Percentiles rank a stretch among this genome's conserved stretches.
phyloP scores from a whole-genome alignment of 2,797 vertebrate species.

The Danio kyathit region DNA sequence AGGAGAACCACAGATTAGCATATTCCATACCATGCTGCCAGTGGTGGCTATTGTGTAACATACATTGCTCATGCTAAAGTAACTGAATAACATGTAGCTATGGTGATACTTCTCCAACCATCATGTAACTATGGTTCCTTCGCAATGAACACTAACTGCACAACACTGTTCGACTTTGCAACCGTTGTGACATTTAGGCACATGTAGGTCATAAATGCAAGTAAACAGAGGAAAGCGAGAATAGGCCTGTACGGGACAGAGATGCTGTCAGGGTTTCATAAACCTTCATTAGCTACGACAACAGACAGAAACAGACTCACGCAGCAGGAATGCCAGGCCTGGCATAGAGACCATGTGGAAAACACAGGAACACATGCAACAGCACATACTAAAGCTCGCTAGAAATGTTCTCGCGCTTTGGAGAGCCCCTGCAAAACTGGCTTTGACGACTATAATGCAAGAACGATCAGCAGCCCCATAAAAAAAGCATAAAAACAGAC shows the following conservation, averaged over 20 bases:
- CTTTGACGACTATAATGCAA: conserved; percentile 51
- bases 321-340: conserved; percentile 80
- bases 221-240: conserved; percentile 19
- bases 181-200: conserved; percentile 36
- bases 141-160: conserved; percentile 14
- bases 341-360: conserved; percentile 78
- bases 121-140: conserved; percentile 30
- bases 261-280: conserved; percentile 51
- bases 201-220: conserved; percentile 32
- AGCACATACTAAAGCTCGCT: conserved; percentile 20
- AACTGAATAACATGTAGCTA: conserved; percentile 22
- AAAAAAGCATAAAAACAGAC: conserved; percentile 68
- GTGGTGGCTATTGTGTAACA: conserved; percentile 34
- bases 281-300: conserved; percentile 70
- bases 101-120: conserved; percentile 3
- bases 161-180: conserved; percentile 14
- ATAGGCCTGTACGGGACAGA: conserved; percentile 20
- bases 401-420: conserved; percentile 65
- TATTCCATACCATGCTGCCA: conserved; percentile 8
- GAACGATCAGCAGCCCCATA: conserved; percentile 77
- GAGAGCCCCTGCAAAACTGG: conserved; percentile 60
- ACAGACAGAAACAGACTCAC: conserved; percentile 71
- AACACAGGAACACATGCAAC: conserved; percentile 22
- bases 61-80: conserved; percentile 14
- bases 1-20: not conserved